Evolutionary conservation across 1,140 invertebrate genomes (phyloP).

Genomic region (Apis cerana): DNA sequence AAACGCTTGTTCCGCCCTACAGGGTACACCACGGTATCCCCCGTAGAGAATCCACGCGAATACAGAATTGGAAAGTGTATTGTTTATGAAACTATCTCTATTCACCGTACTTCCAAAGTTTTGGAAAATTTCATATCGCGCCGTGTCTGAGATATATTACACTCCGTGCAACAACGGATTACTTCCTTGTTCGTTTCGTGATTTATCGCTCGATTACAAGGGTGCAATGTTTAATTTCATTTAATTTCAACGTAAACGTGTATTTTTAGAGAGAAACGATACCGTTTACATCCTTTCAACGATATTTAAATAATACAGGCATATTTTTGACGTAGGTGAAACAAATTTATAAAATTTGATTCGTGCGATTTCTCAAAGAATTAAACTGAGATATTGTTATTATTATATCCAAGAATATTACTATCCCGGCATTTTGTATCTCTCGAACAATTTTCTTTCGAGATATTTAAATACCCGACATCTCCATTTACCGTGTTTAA

Average conservation of each 20-base stretch:
- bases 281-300: too few species aligned
- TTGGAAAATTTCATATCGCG: neutral
- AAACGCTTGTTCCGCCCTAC: neutral
- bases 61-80: conserved; percentile 24
- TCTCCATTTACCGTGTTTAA: too few species aligned
- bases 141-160: neutral
- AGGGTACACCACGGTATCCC: neutral
- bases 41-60: too few species aligned
- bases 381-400: too few species aligned
- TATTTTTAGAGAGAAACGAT: neutral
- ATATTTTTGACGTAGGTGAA: too few species aligned
- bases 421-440: neutral
- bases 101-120: neutral
- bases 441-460: neutral
- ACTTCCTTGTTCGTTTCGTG: neutral
- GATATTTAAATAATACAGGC: too few species aligned
- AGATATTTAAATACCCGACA: neutral
- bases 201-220: too few species aligned
- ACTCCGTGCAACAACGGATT: neutral
- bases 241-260: too few species aligned
- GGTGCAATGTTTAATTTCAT: neutral
- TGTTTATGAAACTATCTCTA: conserved; percentile 33
- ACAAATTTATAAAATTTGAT: too few species aligned
- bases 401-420: too few species aligned
- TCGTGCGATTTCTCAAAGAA: too few species aligned